Evolutionary conservation across 2,113 vertebrate genomes (phyloP), one percentile per base, ranked within the genome.

Genomic region (Thinocorus orbignyianus): DNA sequence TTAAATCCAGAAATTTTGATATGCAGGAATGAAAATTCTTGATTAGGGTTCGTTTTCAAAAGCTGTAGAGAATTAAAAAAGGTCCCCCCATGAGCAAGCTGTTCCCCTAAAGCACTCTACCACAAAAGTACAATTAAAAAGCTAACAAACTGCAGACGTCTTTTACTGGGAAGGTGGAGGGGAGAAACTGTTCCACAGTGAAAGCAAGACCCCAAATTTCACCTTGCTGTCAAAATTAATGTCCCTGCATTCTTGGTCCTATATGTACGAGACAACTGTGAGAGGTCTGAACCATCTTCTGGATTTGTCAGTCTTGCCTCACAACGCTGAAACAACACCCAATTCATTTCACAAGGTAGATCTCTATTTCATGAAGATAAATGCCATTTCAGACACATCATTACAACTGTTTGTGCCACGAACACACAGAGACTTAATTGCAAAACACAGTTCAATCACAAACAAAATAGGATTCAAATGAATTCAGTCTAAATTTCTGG

Each of bases 201-300:
- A 62, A 83, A 90, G 7, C 2, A n/a, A 85, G 54, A 83, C 14
- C 16, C n/a, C 26, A 84, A n/a, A 68, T 76, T 76, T 88, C 28
- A 80, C 51, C 15, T 70, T 49, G n/a, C 39, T 61, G 52, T 31
- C 54, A 82, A 79, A 93, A 76, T 69, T 20, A 20, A 52, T 1
- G 10, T n/a, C 33, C 37, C 55, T 60, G 37, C 28, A 51, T 54
- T 87, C 73, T 57, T 1, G 6, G 39, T 64, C 22, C 61, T 64
- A 14, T 8, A 31, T 0, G 0, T 17, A 68, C 2, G 5, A 76
- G 66, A 30, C 4, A 6, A 65, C 61, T 55, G 17, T 0, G 0
- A 74, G 54, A 86, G 9, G 42, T 35, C 65, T 58, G 42, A 79
- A 92, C 13, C 16, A 64, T 13, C 37, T 42, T 81, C n/a, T 42